These are phyloP conservation scores for Lepas anatifera DNA, from an alignment of 2,888 invertebrate genomes.

Conservation along the genomic window DNA sequence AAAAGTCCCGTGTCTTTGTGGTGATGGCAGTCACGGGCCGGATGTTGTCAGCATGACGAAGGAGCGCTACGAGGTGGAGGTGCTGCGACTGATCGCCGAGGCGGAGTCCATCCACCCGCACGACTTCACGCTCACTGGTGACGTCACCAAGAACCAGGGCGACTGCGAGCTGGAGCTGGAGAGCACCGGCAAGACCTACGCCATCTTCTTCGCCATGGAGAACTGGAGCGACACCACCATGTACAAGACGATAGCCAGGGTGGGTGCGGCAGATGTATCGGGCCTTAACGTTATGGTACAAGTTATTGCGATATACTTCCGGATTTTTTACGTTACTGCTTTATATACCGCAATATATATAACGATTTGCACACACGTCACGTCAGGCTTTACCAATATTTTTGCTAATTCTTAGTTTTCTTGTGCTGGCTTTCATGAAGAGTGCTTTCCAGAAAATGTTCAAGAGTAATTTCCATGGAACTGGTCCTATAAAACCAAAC, in stretches of 20 bases:
- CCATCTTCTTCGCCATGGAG: not conserved
- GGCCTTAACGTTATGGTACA: no score
- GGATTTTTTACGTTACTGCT: no score
- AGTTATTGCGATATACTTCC: no score
- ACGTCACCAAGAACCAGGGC: constrained; percentile 32
- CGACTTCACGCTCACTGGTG: not conserved
- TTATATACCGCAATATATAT: no score
- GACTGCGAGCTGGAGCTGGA: constrained; percentile 39
- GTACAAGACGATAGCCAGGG: not conserved
- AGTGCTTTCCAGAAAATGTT: no score
- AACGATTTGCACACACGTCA: no score
- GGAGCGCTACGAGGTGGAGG: not conserved
- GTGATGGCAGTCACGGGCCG: not conserved
- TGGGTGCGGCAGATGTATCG: no score
- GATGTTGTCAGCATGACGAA: not conserved
- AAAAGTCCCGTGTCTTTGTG: not conserved
- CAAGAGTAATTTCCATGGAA: no score
- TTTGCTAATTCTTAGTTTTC: no score
- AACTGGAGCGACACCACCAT: not conserved
- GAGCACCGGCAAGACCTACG: constrained; percentile 36
- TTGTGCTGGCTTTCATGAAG: no score
- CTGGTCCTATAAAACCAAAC: no score
- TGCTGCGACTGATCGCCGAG: not conserved
- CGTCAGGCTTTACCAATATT: no score
- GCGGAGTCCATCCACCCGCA: not conserved